Conservation (phyloP, 1,140 invertebrate genomes). For the Drosophila elegans region DNA sequence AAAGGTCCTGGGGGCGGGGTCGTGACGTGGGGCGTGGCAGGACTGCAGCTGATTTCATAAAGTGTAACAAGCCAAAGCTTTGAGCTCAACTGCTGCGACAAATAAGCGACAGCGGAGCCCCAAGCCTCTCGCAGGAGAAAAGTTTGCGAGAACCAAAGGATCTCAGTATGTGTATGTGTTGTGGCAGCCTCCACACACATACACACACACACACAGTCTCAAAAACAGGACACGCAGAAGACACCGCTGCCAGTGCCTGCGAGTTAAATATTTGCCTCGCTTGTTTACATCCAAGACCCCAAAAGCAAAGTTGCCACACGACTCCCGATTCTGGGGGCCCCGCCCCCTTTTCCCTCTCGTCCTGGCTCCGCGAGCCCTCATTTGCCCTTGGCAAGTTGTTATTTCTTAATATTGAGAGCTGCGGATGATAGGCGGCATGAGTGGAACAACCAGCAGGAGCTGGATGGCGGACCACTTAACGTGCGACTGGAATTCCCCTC, state of each 20-base stretch:
- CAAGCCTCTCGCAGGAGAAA: slow-evolving; percentile 49
- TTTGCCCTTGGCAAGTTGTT: slow-evolving; percentile 64
- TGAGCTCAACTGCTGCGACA: slow-evolving; percentile 72
- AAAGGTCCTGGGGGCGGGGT: not conserved
- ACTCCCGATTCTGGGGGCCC: not conserved
- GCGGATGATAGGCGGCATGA: slow-evolving; percentile 32
- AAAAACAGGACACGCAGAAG: slow-evolving; percentile 30
- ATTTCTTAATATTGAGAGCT: slow-evolving; percentile 79
- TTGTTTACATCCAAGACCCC: slow-evolving; percentile 78
- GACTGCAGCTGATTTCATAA: slow-evolving; percentile 75
- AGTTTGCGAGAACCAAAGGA: slow-evolving; percentile 53
- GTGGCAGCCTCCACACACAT: slow-evolving; percentile 34
- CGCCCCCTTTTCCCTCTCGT: not conserved
- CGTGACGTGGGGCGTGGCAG: slow-evolving; percentile 11
- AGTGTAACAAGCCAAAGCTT: slow-evolving; percentile 78
- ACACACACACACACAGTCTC: slow-evolving; percentile 5
- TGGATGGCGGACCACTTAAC: not conserved
- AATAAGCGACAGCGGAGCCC: slow-evolving; percentile 63
- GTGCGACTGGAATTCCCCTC: not conserved
- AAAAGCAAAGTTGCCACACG: slow-evolving; percentile 60
- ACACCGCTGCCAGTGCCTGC: slow-evolving; percentile 44
- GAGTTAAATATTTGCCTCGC: slow-evolving; percentile 77
- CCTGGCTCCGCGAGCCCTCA: slow-evolving; percentile 8
- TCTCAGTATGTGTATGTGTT: slow-evolving; percentile 13
- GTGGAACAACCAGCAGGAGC: slow-evolving; percentile 1